phyloP scores from a whole-genome alignment of 2,888 invertebrate genomes.

The Sinopyrophorus schimmeli region DNA sequence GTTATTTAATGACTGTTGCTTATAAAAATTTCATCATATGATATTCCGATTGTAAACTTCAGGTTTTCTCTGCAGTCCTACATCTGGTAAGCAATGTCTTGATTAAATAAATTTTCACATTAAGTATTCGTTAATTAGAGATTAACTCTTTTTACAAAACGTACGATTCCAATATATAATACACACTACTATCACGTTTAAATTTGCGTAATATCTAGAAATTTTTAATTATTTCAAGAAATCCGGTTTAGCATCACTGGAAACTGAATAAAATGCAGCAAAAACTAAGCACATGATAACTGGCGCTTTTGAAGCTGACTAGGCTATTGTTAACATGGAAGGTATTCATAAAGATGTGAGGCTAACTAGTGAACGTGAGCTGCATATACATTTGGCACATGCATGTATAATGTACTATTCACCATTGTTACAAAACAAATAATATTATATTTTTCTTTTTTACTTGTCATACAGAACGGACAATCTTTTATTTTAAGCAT shows the following conservation, averaged over 20 bases:
- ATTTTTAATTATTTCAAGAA: too few species aligned
- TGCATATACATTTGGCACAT: conserved; percentile 47
- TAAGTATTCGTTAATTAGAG: too few species aligned
- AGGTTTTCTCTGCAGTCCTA: too few species aligned
- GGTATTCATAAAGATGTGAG: conserved; percentile 51
- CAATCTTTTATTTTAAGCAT: too few species aligned
- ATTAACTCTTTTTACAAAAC: too few species aligned
- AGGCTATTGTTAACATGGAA: conserved; percentile 50
- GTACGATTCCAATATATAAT: too few species aligned
- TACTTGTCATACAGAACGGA: conserved; percentile 1
- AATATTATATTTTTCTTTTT: conserved; percentile 47
- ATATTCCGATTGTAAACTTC: too few species aligned
- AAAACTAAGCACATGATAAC: conserved; percentile 47
- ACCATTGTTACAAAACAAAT: conserved; percentile 52
- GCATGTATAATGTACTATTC: conserved; percentile 51
- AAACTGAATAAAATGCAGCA: conserved; percentile 39
- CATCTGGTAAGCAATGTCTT: too few species aligned
- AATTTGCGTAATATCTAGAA: too few species aligned
- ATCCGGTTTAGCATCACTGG: conserved; percentile 36
- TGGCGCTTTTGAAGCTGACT: conserved; percentile 48
- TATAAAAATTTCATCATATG: conserved; percentile 40
- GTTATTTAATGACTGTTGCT: conserved; percentile 32
- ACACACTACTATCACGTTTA: too few species aligned
- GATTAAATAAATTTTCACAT: too few species aligned
- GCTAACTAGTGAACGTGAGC: conserved; percentile 51